These are phyloP conservation scores for Brachypterus glaber DNA, from an alignment of 2,888 invertebrate species.

Conservation along the genomic window DNA sequence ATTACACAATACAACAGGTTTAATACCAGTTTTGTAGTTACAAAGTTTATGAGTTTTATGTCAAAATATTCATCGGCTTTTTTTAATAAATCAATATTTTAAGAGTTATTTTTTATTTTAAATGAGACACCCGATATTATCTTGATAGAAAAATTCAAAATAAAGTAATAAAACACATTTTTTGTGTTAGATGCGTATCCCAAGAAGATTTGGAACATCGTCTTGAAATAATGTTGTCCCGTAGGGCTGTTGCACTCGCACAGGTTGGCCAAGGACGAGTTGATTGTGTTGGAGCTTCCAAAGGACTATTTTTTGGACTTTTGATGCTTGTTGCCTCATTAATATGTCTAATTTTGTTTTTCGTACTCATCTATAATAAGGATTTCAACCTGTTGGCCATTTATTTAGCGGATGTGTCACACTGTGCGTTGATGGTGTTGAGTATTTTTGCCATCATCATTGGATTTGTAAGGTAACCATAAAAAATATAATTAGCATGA, in stretches of 20 bases:
- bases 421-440: slow-evolving; percentile 78
- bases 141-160: no score
- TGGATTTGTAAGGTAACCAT: slow-evolving; percentile 76
- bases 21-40: no score
- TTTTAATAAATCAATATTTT: no score
- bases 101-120: no score
- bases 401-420: slow-evolving; percentile 84
- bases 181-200: slow-evolving; percentile 46
- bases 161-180: no score
- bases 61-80: no score
- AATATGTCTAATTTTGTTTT: slow-evolving; percentile 91
- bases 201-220: slow-evolving; percentile 84
- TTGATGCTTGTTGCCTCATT: slow-evolving; percentile 81
- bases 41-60: no score
- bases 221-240: slow-evolving; percentile 77
- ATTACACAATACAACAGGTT: no score
- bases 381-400: slow-evolving; percentile 77
- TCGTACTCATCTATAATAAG: slow-evolving; percentile 82
- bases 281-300: slow-evolving; percentile 91
- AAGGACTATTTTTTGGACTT: slow-evolving; percentile 86
- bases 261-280: slow-evolving; percentile 77
- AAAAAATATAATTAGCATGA: no score
- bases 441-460: slow-evolving; percentile 84
- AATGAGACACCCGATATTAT: no score
- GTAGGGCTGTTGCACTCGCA: slow-evolving; percentile 77